Evolutionary conservation across 2,797 vertebrate species (phyloP).

Genomic region (Rhodeus uyekii): DNA sequence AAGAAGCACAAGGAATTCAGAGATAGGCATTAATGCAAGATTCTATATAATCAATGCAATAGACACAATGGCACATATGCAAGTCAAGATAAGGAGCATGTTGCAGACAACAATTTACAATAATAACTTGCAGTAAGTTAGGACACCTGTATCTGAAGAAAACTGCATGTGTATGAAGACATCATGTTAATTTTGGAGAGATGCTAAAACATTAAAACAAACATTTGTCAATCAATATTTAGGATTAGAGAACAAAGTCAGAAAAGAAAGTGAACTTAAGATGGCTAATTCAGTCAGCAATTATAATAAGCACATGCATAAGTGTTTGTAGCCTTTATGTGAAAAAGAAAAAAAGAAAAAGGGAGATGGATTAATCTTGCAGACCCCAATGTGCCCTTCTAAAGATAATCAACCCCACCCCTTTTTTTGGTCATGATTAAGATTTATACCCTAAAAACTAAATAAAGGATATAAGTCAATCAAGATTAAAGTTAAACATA

Average conservation of each 20-base stretch:
- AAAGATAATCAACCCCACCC: neutral
- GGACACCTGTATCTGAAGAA: neutral
- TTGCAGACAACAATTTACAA: neutral
- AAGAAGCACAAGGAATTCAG: neutral
- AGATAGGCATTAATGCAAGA: slow-evolving; percentile 8
- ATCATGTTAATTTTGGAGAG: neutral
- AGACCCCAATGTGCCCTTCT: neutral
- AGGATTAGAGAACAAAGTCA: neutral
- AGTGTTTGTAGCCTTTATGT: neutral
- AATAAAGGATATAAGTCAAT: neutral
- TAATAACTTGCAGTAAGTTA: neutral
- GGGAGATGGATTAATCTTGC: neutral
- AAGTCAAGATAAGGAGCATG: neutral
- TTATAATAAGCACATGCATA: slow-evolving; percentile 11
- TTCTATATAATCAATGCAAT: neutral
- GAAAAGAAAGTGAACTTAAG: neutral
- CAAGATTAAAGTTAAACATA: neutral
- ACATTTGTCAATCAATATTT: neutral
- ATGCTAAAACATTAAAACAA: neutral
- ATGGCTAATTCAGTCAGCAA: neutral
- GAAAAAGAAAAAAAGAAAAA: neutral
- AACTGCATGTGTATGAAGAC: neutral
- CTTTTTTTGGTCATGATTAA: neutral
- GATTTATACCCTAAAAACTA: neutral
- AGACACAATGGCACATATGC: neutral